Evolutionary conservation across 2,888 invertebrate genomes (phyloP).

Genomic region (Orthosia cruda): DNA sequence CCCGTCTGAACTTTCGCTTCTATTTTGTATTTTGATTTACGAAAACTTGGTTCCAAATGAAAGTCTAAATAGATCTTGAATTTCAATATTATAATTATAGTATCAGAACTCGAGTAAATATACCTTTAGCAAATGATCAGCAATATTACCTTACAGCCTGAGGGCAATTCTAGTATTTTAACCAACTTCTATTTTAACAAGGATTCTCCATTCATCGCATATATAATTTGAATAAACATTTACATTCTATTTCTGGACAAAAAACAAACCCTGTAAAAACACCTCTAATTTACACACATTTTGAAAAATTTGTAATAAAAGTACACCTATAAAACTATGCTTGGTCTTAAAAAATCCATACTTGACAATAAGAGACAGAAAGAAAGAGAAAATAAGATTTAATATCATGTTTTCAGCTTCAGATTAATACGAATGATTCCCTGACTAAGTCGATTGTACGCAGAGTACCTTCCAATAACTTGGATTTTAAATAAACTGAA

Average conservation of each 20-base stretch:
- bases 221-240: too few relatives aligned
- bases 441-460: conserved; percentile 33
- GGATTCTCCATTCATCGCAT: too few relatives aligned
- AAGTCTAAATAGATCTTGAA: too few relatives aligned
- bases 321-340: background rate
- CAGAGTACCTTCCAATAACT: conserved; percentile 20
- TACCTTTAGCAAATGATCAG: too few relatives aligned
- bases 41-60: background rate
- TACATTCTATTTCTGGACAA: too few relatives aligned
- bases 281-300: too few relatives aligned
- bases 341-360: background rate
- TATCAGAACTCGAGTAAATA: too few relatives aligned
- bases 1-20: background rate
- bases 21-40: background rate
- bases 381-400: conserved; percentile 12
- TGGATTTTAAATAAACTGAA: conserved; percentile 9
- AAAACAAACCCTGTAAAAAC: too few relatives aligned
- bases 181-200: too few relatives aligned
- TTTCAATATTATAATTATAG: background rate
- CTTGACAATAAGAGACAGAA: background rate
- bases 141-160: too few relatives aligned
- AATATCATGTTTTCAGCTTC: conserved; percentile 2
- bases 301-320: too few relatives aligned
- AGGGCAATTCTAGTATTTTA: too few relatives aligned
- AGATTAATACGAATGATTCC: conserved; percentile 9